phyloP scores from a whole-genome alignment of 2,888 invertebrate genomes.

The Caenorhabditis sinica region DNA sequence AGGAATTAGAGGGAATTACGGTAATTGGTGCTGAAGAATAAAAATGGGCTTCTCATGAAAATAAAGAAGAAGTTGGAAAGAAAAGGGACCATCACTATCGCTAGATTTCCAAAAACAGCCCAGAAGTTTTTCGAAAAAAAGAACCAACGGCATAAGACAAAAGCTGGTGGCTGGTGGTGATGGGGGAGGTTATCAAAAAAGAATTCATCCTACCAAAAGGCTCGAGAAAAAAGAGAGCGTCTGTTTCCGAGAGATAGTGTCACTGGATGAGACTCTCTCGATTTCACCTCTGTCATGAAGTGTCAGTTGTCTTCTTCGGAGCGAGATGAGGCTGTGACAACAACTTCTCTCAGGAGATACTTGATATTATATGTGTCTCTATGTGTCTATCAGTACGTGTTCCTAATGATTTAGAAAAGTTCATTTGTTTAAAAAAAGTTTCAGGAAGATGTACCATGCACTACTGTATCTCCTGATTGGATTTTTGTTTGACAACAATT shows the following conservation, averaged over 20 bases:
- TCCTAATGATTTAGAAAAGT: slow-evolving; percentile 11
- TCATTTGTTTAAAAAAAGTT: no score
- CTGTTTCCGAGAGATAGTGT: slow-evolving; percentile 33
- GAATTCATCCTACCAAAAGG: slow-evolving; percentile 32
- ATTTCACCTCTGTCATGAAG: slow-evolving; percentile 55
- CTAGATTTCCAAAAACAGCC: neutral
- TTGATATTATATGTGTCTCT: slow-evolving; percentile 32
- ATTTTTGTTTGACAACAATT: neutral
- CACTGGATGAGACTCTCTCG: slow-evolving; percentile 26
- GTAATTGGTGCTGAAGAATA: slow-evolving; percentile 50
- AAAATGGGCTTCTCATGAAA: neutral
- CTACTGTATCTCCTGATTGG: neutral
- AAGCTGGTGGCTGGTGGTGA: neutral
- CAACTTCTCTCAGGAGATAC: slow-evolving; percentile 44
- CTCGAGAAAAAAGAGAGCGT: slow-evolving; percentile 1
- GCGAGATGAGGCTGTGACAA: slow-evolving; percentile 52
- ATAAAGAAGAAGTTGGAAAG: slow-evolving; percentile 7
- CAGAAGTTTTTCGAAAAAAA: slow-evolving; percentile 3
- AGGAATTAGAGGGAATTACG: slow-evolving; percentile 57
- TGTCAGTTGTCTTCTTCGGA: slow-evolving; percentile 53
- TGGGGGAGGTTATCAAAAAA: slow-evolving; percentile 46
- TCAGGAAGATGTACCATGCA: neutral
- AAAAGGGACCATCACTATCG: neutral
- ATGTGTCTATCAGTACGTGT: slow-evolving; percentile 13
- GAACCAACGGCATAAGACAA: no score